Conservation (phyloP, 92 coral and sea anemone genomes). For the Epizoanthus rinbou region DNA sequence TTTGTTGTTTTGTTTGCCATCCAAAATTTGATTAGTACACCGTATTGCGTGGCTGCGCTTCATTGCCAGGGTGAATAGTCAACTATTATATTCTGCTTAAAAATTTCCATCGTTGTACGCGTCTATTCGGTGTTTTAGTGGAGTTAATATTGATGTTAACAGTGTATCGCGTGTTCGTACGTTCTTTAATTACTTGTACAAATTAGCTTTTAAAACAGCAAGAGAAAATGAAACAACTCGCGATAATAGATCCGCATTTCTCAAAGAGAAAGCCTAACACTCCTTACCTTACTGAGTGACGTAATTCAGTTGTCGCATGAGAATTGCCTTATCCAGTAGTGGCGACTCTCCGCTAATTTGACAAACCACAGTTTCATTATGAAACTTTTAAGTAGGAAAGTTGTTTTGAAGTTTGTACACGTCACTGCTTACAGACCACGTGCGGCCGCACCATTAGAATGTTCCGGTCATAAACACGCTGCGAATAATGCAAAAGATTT, state of each 20-base stretch:
- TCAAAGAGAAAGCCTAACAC: not conserved
- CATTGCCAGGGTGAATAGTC: not conserved
- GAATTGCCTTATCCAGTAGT: not conserved
- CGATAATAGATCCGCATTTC: not conserved
- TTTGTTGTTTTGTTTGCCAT: not conserved
- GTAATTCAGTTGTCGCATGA: too few species aligned
- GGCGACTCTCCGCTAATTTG: conserved; percentile 6
- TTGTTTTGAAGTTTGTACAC: not conserved
- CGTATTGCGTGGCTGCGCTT: not conserved
- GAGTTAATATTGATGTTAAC: not conserved
- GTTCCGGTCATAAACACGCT: not conserved
- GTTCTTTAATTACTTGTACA: conserved; percentile 19
- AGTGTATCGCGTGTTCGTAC: conserved; percentile 3
- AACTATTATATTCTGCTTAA: not conserved
- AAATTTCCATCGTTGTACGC: not conserved
- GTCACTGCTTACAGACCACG: not conserved
- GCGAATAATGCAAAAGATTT: not conserved
- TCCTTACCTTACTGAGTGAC: not conserved
- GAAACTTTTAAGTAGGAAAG: not conserved
- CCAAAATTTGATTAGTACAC: not conserved
- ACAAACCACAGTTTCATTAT: not conserved
- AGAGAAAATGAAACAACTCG: not conserved
- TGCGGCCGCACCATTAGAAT: too few species aligned
- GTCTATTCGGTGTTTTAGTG: not conserved
- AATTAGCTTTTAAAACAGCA: conserved; percentile 11